Evolutionary conservation across 2,888 invertebrate species (phyloP), one percentile per base, ranked within the genome.

Genomic region (Drosophila nr. perissopoda): DNA sequence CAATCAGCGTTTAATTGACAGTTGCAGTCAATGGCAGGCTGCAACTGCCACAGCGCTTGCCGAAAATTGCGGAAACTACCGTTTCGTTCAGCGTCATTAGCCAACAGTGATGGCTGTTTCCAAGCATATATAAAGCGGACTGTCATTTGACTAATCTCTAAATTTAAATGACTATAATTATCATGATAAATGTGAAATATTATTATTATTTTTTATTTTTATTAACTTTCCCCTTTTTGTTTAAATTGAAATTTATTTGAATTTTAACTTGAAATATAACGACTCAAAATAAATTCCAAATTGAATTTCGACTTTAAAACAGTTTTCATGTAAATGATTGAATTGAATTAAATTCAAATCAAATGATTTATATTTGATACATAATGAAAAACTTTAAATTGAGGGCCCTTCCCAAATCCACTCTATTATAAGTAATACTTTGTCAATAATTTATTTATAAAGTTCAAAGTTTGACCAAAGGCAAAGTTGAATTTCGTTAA

Each of bases 1-100:
- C 85, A 85, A 88, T 89, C 85, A 88, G 88, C 80, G 80, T 56
- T 73, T 77, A 87, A 85, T 89, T 85, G 85, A 85, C 90, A 89
- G 82, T 70, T 73, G 90, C 90, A 89, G 61, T 82, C 82, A 75
- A 64, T 66, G 67, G 64, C 76, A 72, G 40, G 21, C 52, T 31
- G 51, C 60, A 72, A 38, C 33, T 45, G 38, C 25, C 54, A 34
- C 57, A 51, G 69, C 54, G 51, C 51, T 58, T 16, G 42, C 51
- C 49, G 59, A 73, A 79, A 64, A 36, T 45, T 21, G 18, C 11
- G 56, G 16, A 53, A 56, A 21, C 51, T 16, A 21, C 13, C 53
- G 38, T 31, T 58, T 51, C 63, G 49, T 58, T 61, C 18, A 36
- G 45, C 45, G 21, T 56, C 58, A 68, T 72, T 80, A 72, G 77